Evolutionary conservation across 2,797 vertebrate species (phyloP).

Genomic region (Manis javanica): DNA sequence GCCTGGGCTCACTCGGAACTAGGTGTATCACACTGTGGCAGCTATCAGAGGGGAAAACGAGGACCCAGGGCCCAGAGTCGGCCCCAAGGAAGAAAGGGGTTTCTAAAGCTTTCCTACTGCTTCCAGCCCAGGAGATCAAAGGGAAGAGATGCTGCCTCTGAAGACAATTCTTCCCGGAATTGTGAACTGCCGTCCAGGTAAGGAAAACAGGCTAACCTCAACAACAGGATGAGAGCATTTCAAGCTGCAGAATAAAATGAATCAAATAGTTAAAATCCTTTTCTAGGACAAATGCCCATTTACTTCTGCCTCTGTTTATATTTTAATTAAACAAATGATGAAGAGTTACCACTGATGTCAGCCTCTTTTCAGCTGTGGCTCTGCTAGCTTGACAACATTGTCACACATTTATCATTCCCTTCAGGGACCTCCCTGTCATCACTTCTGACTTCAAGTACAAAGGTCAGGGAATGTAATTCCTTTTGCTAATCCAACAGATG

Average conservation of each 20-base stretch:
- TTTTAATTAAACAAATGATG: neutral
- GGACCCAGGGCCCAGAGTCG: neutral
- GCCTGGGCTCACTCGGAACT: neutral
- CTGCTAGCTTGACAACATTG: neutral
- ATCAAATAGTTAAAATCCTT: neutral
- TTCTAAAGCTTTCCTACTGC: neutral
- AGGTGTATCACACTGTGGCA: too few species aligned
- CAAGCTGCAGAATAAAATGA: neutral
- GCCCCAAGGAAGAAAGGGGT: neutral
- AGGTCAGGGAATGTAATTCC: neutral
- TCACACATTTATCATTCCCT: neutral
- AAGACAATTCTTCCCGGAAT: neutral
- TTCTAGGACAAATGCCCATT: neutral
- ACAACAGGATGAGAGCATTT: neutral
- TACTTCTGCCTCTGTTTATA: neutral
- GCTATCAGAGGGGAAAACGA: rapidly evolving
- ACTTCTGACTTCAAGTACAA: neutral
- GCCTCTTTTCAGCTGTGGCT: neutral
- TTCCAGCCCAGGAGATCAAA: neutral
- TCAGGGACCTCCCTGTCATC: neutral
- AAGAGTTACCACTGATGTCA: neutral
- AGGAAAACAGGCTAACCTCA: neutral
- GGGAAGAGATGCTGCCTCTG: neutral
- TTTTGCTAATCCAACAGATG: neutral
- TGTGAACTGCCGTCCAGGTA: neutral